Conservation (phyloP, 2,888 invertebrate genomes). For the Zygaena filipendulae region DNA sequence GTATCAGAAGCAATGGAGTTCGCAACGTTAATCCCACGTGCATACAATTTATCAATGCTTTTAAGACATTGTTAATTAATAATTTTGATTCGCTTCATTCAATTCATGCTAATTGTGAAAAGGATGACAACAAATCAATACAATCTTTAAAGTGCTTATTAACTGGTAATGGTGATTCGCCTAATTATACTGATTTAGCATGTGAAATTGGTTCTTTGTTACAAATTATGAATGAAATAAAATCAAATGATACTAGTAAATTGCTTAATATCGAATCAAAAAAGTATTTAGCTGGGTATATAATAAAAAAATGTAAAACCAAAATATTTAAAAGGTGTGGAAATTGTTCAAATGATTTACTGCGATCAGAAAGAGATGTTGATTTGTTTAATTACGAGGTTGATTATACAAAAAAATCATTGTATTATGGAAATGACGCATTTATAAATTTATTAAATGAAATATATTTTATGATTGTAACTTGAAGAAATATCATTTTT, state of each 20-base stretch:
- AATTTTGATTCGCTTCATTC: constrained; percentile 6
- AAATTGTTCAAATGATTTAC: not conserved
- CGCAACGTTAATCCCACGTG: constrained; percentile 2
- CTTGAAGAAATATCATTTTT: not conserved
- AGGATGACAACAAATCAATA: constrained; percentile 1
- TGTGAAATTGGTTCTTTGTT: constrained; percentile 1
- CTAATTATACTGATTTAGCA: constrained; percentile 1
- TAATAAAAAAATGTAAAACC: not conserved
- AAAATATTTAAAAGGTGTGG: not conserved
- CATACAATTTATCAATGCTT: constrained; percentile 3
- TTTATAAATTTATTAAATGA: constrained; percentile 3
- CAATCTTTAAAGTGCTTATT: constrained; percentile 1
- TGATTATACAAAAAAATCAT: constrained; percentile 4
- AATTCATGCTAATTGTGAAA: constrained; percentile 1
- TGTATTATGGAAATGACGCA: constrained; percentile 3
- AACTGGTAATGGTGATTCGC: too few species aligned
- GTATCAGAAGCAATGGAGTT: constrained; percentile 6
- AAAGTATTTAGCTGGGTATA: not conserved
- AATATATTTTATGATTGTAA: constrained; percentile 1
- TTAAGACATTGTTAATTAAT: constrained; percentile 5
- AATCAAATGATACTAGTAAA: not conserved
- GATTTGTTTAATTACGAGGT: not conserved
- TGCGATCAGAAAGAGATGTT: not conserved
- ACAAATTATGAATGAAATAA: not conserved
- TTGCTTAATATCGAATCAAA: not conserved